Base-by-base conservation (phyloP, 2,113 vertebrate genomes). In the Ptilonorhynchus violaceus region DNA sequence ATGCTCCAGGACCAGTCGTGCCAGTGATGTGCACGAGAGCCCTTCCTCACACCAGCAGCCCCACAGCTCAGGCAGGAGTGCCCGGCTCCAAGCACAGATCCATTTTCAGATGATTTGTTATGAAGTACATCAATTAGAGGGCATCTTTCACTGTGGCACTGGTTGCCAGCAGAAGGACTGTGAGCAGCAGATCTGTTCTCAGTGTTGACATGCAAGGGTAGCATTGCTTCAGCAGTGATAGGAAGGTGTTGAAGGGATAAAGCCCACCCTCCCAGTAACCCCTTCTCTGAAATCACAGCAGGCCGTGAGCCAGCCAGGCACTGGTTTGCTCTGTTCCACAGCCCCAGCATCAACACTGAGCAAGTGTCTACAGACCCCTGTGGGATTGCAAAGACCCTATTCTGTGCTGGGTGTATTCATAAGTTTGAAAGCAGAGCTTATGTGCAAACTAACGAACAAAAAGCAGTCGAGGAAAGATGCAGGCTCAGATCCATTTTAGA, bases 231-330 rank as follows among this genome's bases (percentile, higher is more conserved):
- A 94, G 89, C 89, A 69, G 74, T 25, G 93, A 92, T 56, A 94
- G 93, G 81, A 78, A 94, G 92, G 93, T 88, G 94, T 73, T 95
- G 92, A 91, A 94, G 81, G 85, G 74, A 88, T 60, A 95, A 94
- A 96, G 78, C 81, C 89, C 93, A 88, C 31, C 87, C 62, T 85
- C 66, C 90, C 41, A 44, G n/a, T 18, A 76, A 67, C 77, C 91
- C 60, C 76, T 56, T 33, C 74, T 78, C 91, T 94, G 47, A 15
- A 82, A 77, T 41, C 6, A 4, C 27, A 91, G 93, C 79, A 88
- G 76, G 47, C 73, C 44, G 20, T 2, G n/a, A 73, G 78, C 74
- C 81, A 85, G 81, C 15, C 69, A 85, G 84, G 27, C n/a, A 1
- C 23, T 44, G 53, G 47, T 49, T 33, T 91, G 47, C 74, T 85